A percentile compares a stretch with the other conserved stretches of the same genome.
Evolutionary conservation across 1,140 invertebrate genomes (phyloP).

Genomic region (Drosophila hydei): DNA sequence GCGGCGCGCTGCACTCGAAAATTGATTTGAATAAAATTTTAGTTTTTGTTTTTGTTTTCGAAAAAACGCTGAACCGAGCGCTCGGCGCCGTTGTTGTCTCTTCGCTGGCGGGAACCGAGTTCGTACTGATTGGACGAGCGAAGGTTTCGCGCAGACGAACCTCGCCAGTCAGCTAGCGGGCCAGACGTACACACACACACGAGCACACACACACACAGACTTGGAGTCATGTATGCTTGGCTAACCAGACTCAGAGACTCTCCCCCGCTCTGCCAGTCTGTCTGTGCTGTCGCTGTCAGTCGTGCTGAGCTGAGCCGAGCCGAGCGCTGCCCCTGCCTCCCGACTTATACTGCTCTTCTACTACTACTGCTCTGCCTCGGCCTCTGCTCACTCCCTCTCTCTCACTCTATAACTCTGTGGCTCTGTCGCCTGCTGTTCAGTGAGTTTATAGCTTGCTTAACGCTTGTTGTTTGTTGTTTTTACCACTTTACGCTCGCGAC

Average conservation of each 20-base stretch:
- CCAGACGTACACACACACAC: conserved; percentile 29
- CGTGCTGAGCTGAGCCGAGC: conserved; percentile 18
- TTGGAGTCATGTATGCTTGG: conserved; percentile 14
- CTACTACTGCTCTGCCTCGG: not conserved
- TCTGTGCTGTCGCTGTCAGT: conserved; percentile 28
- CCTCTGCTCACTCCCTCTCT: not conserved
- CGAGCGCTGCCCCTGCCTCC: conserved; percentile 10
- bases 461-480: conserved; percentile 43
- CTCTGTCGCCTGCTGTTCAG: conserved; percentile 3
- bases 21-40: no score
- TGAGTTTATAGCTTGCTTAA: conserved; percentile 42
- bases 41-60: no score
- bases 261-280: conserved; percentile 25
- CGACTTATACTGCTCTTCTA: conserved; percentile 6
- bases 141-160: conserved; percentile 81
- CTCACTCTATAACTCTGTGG: no score
- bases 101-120: conserved; percentile 82
- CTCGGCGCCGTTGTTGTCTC: conserved; percentile 71
- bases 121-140: conserved; percentile 83
- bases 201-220: conserved; percentile 1
- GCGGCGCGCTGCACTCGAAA: conserved; percentile 5
- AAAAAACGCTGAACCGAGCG: conserved; percentile 38
- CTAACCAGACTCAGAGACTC: conserved; percentile 40
- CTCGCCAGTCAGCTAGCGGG: conserved; percentile 73
- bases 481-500: conserved; percentile 32